Evolutionary conservation across 2,797 vertebrate genomes (phyloP), one percentile per base, ranked within the genome.

Genomic region (Trematomus bernacchii): DNA sequence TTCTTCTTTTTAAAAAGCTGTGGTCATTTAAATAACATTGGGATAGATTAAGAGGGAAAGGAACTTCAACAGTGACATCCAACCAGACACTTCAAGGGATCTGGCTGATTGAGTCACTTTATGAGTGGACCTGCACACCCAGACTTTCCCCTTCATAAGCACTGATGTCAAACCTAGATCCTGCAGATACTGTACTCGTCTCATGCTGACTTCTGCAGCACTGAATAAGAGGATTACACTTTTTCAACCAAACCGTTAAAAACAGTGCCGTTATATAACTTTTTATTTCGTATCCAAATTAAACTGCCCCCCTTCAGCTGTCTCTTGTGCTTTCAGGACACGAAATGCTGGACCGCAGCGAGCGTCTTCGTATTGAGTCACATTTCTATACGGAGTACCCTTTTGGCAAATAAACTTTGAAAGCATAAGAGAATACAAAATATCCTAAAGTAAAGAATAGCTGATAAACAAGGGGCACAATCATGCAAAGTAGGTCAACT

Each of bases 1-100:
- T 84, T 80, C 47, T 73, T 89, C 61, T 73, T 82, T 77, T 88
- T 79, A 86, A 93, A 93, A 94, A 92, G 87, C 77, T 83, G 70
- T 87, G 67, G 76, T 92, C 66, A 82, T 85, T 93, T 93, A 91
- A 92, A 94, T 93, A 91, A 92, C 73, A 84, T 84, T 79, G 91
- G 79, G 87, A 79, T 59, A 63, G 58, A 71, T 61, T 71, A 57
- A 70, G 71, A 67, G 19, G 59, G 61, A 47, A 74, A 54, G 33
- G 27, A 65, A 73, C 71, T 81, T 66, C 69, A 83, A 79, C 43
- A 76, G 51, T 43, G 67, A 77, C 60, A 64, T 68, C 63, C 69
- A 73, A 86, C 58, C 81, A 75, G 80, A 89, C 71, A 87, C 89
- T 88, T 91, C 82, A 73, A 80, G 91, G 86, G 73, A 77, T 79